These are phyloP conservation scores for Cheracebus regulus DNA, from an alignment of 2,797 vertebrate species.

Conservation along the genomic window DNA sequence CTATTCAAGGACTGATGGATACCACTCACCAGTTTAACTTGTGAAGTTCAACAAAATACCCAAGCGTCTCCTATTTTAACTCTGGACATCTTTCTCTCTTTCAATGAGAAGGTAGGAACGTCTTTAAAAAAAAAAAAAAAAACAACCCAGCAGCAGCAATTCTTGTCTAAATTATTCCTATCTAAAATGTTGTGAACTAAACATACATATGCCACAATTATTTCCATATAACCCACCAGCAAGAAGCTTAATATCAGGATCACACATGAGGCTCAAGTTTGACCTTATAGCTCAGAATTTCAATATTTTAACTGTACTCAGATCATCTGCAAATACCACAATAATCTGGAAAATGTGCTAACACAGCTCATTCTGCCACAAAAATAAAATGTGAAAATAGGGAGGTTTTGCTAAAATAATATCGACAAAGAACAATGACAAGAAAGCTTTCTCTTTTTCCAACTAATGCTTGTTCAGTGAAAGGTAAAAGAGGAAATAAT, in stretches of 20 bases:
- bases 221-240: neutral
- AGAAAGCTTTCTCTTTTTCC: conserved; percentile 25
- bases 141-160: neutral
- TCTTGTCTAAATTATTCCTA: neutral
- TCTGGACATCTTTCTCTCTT: neutral
- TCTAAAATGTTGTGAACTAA: neutral
- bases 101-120: neutral
- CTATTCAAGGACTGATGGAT: neutral
- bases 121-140: neutral
- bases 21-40: neutral
- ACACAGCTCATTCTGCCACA: conserved; percentile 47
- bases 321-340: conserved; percentile 43
- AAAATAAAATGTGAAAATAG: conserved; percentile 50
- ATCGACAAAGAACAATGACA: neutral
- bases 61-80: neutral
- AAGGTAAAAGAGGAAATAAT: conserved; percentile 8
- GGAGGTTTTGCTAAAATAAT: conserved; percentile 51
- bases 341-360: conserved; percentile 61
- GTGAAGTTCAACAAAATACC: neutral
- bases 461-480: neutral
- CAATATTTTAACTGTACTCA: conserved; percentile 36
- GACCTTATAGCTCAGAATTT: neutral
- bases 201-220: neutral
- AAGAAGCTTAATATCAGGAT: neutral
- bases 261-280: neutral